A percentile compares a stretch with the other conserved stretches of the same genome.
Conservation (phyloP, 2,888 invertebrate genomes). For the Isotomurus palustris region DNA sequence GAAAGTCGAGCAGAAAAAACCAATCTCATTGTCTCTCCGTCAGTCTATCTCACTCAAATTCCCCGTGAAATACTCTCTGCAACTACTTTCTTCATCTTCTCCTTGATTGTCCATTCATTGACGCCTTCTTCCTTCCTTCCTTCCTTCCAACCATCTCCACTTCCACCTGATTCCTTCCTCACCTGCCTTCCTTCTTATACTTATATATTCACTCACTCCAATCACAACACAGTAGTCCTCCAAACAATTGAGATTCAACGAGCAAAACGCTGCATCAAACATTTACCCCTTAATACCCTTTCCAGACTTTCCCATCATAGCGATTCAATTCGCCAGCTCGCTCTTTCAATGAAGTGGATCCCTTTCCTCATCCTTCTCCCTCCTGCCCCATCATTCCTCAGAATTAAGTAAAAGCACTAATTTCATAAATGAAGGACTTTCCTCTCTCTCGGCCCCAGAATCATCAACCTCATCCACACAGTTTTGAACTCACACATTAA, state of each 20-base stretch:
- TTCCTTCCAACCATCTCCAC: constrained; percentile 1
- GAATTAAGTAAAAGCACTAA: not conserved
- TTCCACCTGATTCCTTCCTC: too few relatives aligned
- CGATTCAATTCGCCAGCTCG: not conserved
- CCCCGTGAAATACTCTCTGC: not conserved
- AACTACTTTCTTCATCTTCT: constrained; percentile 5
- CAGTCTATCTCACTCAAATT: constrained; percentile 9
- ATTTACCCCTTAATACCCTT: not conserved
- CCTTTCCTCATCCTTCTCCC: too few relatives aligned
- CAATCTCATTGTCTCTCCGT: constrained; percentile 16
- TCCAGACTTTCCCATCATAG: not conserved
- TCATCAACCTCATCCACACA: not conserved
- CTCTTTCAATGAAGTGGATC: too few relatives aligned
- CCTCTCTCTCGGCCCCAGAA: not conserved
- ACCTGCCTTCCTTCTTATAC: constrained; percentile 15
- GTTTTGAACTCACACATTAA: not conserved
- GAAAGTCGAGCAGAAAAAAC: not conserved
- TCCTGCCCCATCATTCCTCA: not conserved
- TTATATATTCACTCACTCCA: constrained; percentile 8
- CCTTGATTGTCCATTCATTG: constrained; percentile 7
- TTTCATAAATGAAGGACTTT: too few relatives aligned
- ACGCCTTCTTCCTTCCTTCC: not conserved
- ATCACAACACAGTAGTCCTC: too few relatives aligned
- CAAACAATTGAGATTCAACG: too few relatives aligned
- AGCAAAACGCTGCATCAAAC: too few relatives aligned